Evolutionary conservation across 1,140 invertebrate species (phyloP).

Genomic region (Drosophila punjabiensis): DNA sequence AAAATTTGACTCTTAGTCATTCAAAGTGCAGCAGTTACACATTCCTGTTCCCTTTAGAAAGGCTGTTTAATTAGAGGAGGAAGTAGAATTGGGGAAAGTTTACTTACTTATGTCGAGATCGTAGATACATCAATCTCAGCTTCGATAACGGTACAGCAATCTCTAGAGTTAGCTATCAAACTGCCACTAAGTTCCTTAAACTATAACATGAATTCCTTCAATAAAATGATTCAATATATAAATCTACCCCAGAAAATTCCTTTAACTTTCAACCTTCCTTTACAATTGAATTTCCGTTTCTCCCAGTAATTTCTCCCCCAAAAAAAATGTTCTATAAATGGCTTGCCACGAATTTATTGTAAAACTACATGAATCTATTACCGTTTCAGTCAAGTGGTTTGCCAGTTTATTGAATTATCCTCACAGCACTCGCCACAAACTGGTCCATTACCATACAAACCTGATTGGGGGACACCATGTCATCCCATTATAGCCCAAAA

Average conservation of each 20-base stretch:
- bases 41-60: background rate
- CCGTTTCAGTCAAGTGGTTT: constrained; percentile 23
- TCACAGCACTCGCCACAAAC: constrained; percentile 18
- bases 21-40: constrained; percentile 39
- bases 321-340: constrained; percentile 3
- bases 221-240: background rate
- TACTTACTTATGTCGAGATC: background rate
- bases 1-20: constrained; percentile 69
- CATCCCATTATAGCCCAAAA: constrained; percentile 34
- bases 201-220: background rate
- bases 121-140: background rate
- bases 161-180: background rate
- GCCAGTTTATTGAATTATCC: constrained; percentile 39
- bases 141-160: too few relatives aligned
- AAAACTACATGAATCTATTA: constrained; percentile 41
- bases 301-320: background rate
- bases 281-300: background rate
- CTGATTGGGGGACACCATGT: constrained; percentile 12
- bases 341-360: constrained; percentile 17
- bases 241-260: background rate
- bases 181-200: background rate
- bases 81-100: background rate
- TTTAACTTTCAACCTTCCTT: background rate
- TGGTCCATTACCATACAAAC: constrained; percentile 25
- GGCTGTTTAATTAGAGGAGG: background rate